phyloP scores from a whole-genome alignment of 2,113 vertebrate species.

The Myotis davidii region DNA sequence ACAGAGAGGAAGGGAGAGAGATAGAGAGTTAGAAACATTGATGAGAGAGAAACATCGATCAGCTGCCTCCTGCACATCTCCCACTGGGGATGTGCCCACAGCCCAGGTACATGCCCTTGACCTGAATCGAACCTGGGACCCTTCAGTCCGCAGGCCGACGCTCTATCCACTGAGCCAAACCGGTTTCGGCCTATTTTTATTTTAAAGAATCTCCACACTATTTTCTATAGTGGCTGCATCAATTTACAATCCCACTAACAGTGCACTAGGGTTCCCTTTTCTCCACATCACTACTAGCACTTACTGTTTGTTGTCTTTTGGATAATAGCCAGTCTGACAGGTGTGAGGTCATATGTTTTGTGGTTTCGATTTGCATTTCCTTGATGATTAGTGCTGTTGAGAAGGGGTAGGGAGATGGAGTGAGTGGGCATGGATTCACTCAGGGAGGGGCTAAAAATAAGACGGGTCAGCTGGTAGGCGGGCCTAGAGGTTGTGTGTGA shows the following conservation, averaged over 20 bases:
- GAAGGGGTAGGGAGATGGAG: not conserved
- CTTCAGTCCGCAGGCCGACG: too few relatives aligned
- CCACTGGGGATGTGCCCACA: too few relatives aligned
- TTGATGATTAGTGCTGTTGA: not conserved
- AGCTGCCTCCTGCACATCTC: too few relatives aligned
- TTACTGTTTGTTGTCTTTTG: not conserved
- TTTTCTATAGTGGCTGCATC: not conserved
- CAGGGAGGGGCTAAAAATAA: not conserved
- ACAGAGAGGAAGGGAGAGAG: too few relatives aligned
- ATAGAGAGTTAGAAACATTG: too few relatives aligned
- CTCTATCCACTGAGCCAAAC: too few relatives aligned
- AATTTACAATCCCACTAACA: not conserved
- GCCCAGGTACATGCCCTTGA: too few relatives aligned
- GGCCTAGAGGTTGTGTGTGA: not conserved
- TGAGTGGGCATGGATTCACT: not conserved
- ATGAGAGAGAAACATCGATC: too few relatives aligned
- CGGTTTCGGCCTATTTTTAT: not conserved
- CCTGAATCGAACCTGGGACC: too few relatives aligned
- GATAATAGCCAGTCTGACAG: not conserved
- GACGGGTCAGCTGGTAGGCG: not conserved
- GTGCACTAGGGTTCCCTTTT: not conserved
- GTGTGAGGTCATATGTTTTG: not conserved
- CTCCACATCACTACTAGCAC: not conserved
- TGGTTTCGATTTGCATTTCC: not conserved
- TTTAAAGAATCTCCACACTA: not conserved